These are phyloP conservation scores for Melospiza georgiana DNA, from an alignment of 2,113 vertebrate genomes.

Conservation along the genomic window DNA sequence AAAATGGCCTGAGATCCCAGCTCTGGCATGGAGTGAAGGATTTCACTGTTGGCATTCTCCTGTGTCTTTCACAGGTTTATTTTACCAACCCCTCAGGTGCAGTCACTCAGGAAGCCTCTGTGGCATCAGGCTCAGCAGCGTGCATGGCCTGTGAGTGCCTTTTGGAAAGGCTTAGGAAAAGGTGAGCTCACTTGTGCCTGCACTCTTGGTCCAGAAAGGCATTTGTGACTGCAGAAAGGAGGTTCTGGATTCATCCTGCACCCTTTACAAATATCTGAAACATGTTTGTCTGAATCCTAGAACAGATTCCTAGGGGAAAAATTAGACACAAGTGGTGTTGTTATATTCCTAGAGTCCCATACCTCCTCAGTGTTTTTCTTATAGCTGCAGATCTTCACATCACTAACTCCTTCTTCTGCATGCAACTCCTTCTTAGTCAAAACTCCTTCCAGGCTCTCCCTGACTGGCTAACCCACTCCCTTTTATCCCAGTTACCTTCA, in stretches of 20 bases:
- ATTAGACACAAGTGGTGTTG: not conserved
- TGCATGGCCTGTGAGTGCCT: not conserved
- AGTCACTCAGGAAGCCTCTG: not conserved
- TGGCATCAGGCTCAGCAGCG: not conserved
- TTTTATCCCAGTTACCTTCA: too few species aligned
- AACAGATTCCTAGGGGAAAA: not conserved
- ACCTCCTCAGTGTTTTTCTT: too few species aligned
- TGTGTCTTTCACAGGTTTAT: not conserved
- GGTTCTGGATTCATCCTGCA: not conserved
- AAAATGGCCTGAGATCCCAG: not conserved
- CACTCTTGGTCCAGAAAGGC: not conserved
- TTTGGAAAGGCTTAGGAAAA: not conserved
- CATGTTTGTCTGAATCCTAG: not conserved
- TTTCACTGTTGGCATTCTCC: not conserved
- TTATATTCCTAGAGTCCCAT: too few species aligned
- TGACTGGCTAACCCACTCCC: too few species aligned
- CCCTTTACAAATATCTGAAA: not conserved
- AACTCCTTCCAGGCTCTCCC: too few species aligned
- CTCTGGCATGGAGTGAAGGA: not conserved
- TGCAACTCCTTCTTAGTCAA: too few species aligned
- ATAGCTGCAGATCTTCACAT: too few species aligned
- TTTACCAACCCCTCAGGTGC: not conserved
- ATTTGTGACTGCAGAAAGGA: not conserved
- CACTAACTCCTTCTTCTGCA: too few species aligned
- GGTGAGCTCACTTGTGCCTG: not conserved